phyloP scores from a whole-genome alignment of 2,113 vertebrate genomes.

The Ivindomyrus marchei region DNA sequence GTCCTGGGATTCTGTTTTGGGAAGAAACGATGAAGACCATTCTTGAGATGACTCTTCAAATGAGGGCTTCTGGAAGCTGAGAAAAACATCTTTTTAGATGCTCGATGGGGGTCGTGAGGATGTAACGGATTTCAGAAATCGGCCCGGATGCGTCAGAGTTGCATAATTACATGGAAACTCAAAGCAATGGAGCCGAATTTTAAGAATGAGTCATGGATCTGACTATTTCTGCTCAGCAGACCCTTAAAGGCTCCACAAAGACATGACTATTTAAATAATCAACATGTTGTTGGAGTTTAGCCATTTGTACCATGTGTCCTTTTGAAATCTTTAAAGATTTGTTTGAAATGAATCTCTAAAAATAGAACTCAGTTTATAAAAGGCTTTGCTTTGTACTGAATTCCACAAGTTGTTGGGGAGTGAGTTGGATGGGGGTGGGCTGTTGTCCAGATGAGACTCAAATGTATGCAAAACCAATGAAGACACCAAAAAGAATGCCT shows the following conservation, averaged over 20 bases:
- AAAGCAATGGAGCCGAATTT: neutral
- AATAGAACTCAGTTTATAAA: neutral
- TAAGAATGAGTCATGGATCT: neutral
- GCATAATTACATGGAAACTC: conserved; percentile 9
- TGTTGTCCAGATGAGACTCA: neutral
- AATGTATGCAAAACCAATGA: neutral
- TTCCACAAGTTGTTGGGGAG: neutral
- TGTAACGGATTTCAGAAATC: neutral
- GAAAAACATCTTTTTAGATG: neutral
- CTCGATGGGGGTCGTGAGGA: neutral
- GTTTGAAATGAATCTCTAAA: neutral
- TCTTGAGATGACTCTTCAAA: neutral
- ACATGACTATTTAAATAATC: neutral
- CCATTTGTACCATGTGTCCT: neutral
- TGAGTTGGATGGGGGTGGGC: neutral
- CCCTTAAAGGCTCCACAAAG: neutral
- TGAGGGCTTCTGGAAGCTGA: neutral
- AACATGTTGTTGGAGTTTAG: neutral
- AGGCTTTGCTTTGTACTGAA: neutral
- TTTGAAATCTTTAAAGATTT: neutral
- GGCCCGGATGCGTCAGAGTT: neutral
- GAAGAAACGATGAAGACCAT: neutral
- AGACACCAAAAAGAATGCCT: neutral
- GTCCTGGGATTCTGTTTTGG: neutral
- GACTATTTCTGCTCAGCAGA: neutral